Conservation (phyloP, 2,888 invertebrate genomes). For the Pheosia gnoma region DNA sequence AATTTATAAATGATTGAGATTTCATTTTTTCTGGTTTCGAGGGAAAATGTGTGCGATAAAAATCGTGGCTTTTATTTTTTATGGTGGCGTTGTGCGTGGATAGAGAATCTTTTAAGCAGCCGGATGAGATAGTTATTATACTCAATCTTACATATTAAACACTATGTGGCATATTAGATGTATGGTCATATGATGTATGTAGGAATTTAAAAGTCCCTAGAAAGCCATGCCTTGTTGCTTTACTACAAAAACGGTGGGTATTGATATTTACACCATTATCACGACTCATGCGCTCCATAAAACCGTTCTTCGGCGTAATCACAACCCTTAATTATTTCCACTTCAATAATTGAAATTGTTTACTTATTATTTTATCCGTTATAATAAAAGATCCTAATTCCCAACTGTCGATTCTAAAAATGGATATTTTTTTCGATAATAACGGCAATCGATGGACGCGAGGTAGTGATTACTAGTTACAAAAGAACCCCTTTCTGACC, state of each 20-base stretch:
- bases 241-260: neutral
- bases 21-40: constrained; percentile 67
- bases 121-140: too few species aligned
- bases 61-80: constrained; percentile 13
- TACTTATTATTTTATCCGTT: constrained; percentile 59
- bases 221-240: neutral
- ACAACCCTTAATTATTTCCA: constrained; percentile 53
- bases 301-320: constrained; percentile 23
- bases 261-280: neutral
- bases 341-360: constrained; percentile 49
- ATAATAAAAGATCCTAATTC: constrained; percentile 68
- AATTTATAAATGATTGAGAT: constrained; percentile 84
- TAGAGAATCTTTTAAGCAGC: too few species aligned
- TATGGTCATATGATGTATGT: neutral
- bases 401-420: constrained; percentile 69
- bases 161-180: too few species aligned
- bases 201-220: neutral
- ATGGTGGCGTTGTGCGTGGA: neutral
- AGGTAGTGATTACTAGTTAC: constrained; percentile 82
- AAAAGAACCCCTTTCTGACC: constrained; percentile 84
- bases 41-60: constrained; percentile 36
- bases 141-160: too few species aligned
- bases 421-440: constrained; percentile 72
- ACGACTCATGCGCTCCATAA: constrained; percentile 3
- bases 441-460: constrained; percentile 82